Conservation (phyloP, 2,113 vertebrate genomes). For the Microcebus tavaratra region DNA sequence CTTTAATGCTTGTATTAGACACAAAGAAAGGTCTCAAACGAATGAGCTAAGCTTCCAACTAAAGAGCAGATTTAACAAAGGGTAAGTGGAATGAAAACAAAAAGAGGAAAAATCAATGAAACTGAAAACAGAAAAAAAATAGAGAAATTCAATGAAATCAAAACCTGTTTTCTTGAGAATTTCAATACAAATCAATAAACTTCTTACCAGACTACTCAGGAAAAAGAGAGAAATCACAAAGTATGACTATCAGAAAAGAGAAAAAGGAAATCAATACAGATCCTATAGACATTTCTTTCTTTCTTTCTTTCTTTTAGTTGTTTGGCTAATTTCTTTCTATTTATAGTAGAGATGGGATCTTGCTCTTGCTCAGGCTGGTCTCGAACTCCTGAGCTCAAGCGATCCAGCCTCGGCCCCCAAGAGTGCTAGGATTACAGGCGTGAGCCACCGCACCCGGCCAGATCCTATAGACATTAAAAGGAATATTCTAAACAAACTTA, state of each 20-base stretch:
- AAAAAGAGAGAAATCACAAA: not conserved
- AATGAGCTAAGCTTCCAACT: not conserved
- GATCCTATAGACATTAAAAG: not conserved
- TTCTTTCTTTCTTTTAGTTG: too few relatives aligned
- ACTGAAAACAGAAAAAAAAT: not conserved
- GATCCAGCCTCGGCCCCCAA: too few relatives aligned
- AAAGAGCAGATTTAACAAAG: not conserved
- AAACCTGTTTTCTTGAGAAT: not conserved
- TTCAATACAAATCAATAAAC: not conserved
- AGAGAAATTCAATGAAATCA: not conserved
- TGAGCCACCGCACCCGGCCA: not conserved
- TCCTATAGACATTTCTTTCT: not conserved
- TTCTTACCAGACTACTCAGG: not conserved
- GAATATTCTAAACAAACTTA: not conserved
- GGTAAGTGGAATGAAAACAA: not conserved
- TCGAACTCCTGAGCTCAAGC: too few relatives aligned
- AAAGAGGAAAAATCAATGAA: not conserved
- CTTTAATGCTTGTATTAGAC: not conserved
- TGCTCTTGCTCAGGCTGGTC: too few relatives aligned
- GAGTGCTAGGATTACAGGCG: too few relatives aligned
- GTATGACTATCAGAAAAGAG: not conserved
- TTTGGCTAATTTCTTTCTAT: too few relatives aligned
- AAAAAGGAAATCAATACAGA: not conserved
- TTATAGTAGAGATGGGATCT: too few relatives aligned
- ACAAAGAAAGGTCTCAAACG: not conserved